Base-by-base conservation (phyloP, 2,797 vertebrate species). In the Champsocephalus gunnari region DNA sequence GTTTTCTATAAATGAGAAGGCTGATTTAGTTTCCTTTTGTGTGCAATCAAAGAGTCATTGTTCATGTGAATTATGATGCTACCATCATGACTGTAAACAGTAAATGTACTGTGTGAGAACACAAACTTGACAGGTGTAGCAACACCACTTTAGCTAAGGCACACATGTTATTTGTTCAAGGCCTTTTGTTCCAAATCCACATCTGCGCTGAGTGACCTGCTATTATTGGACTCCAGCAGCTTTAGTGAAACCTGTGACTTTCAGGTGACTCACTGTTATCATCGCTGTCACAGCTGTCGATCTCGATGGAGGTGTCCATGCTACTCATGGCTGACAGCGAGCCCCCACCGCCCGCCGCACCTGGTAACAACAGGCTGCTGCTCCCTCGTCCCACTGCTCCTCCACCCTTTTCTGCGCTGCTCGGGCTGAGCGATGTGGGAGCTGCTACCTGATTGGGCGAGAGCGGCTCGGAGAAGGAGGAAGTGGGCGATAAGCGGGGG, bases 221-320 rank as follows among this genome's bases (percentile, higher is more conserved):
- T 32, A 48, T 48, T 68, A n/a, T n/a, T 21, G 41, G 17, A 3
- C 19, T 44, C 12, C 6, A 32, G 53, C 21, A 55, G 59, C 56
- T 49, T 51, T 5, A 49, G 32, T 50, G 28, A 79, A 73, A 74
- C 11, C 47, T n/a, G 66, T 71, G 28, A 62, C 67, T 75, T 68
- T 66, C 55, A 81, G 64, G 78, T 79, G 88, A 94, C 95, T 95
- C 87, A 96, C 95, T 96, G 90, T 89, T 95, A 80, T 96, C 95
- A 17, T 96, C 95, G 13, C 95, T 96, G 93, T 96, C 95, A 74
- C 94, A 93, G 91, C 95, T 96, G 93, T 96, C 95, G 19, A 95
- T 93, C 87, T 96, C 95, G 3, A 95, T 93, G 66, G 94, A 95
- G 50, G 94, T 95, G 87, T 96, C 95, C 93, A 95, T 92, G 84